phyloP scores from a whole-genome alignment of 2,797 vertebrate genomes.

The Tapera naevia region DNA sequence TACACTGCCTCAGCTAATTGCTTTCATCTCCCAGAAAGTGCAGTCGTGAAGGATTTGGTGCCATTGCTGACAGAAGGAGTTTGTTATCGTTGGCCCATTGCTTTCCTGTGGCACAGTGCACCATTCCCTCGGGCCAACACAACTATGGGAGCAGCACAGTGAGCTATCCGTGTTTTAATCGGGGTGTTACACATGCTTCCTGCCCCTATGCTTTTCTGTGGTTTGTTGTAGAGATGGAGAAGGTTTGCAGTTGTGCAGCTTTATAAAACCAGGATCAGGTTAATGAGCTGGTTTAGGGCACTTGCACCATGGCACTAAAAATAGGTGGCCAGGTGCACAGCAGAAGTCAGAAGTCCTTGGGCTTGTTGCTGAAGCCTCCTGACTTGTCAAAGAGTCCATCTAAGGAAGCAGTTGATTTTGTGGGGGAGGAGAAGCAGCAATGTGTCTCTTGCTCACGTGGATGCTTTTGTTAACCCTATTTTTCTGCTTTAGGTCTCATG shows the following conservation, averaged over 20 bases:
- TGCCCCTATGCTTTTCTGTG: neutral
- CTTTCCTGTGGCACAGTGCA: accelerated
- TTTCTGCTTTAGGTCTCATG: neutral
- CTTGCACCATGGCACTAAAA: neutral
- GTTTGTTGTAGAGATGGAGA: accelerated
- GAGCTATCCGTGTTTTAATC: accelerated
- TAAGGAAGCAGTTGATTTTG: neutral
- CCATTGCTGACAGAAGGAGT: neutral
- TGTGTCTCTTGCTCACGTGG: neutral
- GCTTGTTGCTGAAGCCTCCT: neutral
- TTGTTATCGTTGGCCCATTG: neutral
- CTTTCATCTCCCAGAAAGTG: neutral
- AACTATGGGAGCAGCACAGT: accelerated
- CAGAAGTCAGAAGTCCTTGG: neutral
- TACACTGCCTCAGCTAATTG: accelerated
- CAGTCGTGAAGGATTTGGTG: accelerated
- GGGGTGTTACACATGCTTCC: accelerated
- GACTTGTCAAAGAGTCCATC: accelerated
- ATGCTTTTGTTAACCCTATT: neutral
- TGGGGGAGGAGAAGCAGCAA: neutral
- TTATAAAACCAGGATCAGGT: neutral
- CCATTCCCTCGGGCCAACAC: accelerated
- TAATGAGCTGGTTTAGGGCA: neutral
- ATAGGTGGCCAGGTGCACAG: accelerated
- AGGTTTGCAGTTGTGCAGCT: neutral